A percentile compares a stretch with the other conserved stretches of the same genome.
These are phyloP conservation scores for Neuroterus valhalla DNA, from an alignment of 1,140 invertebrate species.

Conservation along the genomic window DNA sequence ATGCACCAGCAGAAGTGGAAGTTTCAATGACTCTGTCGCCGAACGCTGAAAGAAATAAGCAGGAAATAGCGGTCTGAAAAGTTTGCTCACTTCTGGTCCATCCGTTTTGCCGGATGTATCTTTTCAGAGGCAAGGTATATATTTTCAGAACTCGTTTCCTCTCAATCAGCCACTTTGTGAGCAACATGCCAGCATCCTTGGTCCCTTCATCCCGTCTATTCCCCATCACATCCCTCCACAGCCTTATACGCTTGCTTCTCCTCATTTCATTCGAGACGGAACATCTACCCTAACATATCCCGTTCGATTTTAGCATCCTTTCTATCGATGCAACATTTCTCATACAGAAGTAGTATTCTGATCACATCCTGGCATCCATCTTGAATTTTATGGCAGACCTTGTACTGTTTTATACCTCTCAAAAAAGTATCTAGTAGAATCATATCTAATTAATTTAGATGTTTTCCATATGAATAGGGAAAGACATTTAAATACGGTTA, in stretches of 20 bases:
- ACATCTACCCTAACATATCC: conserved; percentile 26
- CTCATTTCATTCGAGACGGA: conserved; percentile 24
- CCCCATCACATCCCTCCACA: conserved; percentile 37
- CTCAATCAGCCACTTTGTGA: conserved; percentile 53
- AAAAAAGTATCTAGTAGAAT: too few relatives aligned
- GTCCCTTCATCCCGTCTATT: conserved; percentile 31
- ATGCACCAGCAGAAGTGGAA: conserved; percentile 8
- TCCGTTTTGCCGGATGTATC: conserved; percentile 35
- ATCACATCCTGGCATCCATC: neutral
- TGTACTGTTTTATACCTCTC: too few relatives aligned
- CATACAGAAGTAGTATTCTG: conserved; percentile 4
- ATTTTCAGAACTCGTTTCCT: conserved; percentile 38
- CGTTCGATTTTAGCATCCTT: conserved; percentile 27
- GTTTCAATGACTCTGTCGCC: conserved; percentile 35
- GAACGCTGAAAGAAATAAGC: conserved; percentile 35
- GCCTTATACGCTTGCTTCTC: conserved; percentile 31
- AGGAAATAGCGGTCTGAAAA: conserved; percentile 3
- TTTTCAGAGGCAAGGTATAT: conserved; percentile 36
- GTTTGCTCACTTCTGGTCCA: conserved; percentile 26
- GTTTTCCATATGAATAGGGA: too few relatives aligned
- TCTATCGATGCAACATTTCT: conserved; percentile 38
- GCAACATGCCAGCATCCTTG: conserved; percentile 33
- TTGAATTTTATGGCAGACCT: conserved; percentile 12
- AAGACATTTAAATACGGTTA: too few relatives aligned
- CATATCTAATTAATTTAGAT: too few relatives aligned